Conservation (phyloP, 2,113 vertebrate species). For the Lutjanus erythropterus region DNA sequence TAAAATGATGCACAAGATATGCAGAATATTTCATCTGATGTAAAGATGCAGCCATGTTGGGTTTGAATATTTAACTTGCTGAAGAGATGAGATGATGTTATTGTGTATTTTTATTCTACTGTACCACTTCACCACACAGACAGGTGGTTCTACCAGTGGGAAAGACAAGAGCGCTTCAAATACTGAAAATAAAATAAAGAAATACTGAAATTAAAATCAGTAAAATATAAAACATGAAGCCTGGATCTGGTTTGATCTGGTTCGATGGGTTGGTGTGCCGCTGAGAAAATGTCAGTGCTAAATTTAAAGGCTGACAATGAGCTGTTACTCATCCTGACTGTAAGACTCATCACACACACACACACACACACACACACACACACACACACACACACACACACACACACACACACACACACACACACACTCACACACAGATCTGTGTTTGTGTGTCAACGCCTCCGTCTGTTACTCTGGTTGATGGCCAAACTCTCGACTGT, state of each 20-base stretch:
- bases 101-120: too few relatives aligned
- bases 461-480: constrained; percentile 44
- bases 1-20: too few relatives aligned
- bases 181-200: too few relatives aligned
- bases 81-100: too few relatives aligned
- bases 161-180: too few relatives aligned
- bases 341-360: not conserved
- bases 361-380: constrained; percentile 19
- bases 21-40: too few relatives aligned
- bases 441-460: constrained; percentile 24
- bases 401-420: constrained; percentile 19
- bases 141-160: too few relatives aligned
- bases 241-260: constrained; percentile 50
- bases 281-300: constrained; percentile 79
- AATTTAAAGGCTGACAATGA: constrained; percentile 67
- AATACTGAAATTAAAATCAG: not conserved
- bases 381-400: constrained; percentile 10
- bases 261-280: constrained; percentile 19
- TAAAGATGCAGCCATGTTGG: too few relatives aligned
- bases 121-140: too few relatives aligned
- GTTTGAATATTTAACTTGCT: too few relatives aligned
- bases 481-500: constrained; percentile 3
- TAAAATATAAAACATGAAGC: not conserved
- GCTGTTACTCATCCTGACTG: constrained; percentile 64
- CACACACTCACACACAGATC: constrained; percentile 28